A percentile compares a stretch with the other conserved stretches of the same genome.
phyloP scores from a whole-genome alignment of 2,113 vertebrate genomes.

The Blennius ocellaris region DNA sequence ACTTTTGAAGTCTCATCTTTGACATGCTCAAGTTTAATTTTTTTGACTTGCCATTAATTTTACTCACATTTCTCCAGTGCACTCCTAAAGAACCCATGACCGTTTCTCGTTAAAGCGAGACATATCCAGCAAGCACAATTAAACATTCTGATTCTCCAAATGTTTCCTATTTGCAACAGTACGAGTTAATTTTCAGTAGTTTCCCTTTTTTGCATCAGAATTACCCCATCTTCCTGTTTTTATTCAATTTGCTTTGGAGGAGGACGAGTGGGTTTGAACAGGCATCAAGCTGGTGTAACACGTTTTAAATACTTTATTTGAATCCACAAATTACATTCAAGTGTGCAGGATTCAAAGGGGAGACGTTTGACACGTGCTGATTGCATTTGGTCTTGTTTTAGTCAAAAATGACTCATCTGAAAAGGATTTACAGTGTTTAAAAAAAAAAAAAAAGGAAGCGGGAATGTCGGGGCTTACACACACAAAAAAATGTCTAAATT shows the following conservation, averaged over 20 bases:
- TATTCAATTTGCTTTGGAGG: too few species aligned
- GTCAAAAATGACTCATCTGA: conserved; percentile 9
- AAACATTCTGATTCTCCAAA: background rate
- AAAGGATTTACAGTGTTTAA: conserved; percentile 22
- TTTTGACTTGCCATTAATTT: too few species aligned
- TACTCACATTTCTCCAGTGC: too few species aligned
- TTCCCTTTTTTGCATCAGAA: background rate
- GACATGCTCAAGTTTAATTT: too few species aligned
- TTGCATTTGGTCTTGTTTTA: background rate
- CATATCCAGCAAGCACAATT: too few species aligned
- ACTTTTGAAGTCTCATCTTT: too few species aligned
- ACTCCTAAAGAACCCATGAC: background rate
- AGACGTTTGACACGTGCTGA: conserved; percentile 2
- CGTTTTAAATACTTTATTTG: background rate
- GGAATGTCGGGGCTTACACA: background rate
- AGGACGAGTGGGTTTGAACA: too few species aligned
- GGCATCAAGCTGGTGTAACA: too few species aligned
- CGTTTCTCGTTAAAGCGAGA: too few species aligned
- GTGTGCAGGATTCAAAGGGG: background rate
- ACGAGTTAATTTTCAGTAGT: background rate
- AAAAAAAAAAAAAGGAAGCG: background rate
- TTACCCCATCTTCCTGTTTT: background rate
- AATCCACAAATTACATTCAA: background rate
- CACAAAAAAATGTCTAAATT: background rate
- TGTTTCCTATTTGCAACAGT: background rate